phyloP scores from a whole-genome alignment of 2,888 invertebrate species.

The Leistus spinibarbis region DNA sequence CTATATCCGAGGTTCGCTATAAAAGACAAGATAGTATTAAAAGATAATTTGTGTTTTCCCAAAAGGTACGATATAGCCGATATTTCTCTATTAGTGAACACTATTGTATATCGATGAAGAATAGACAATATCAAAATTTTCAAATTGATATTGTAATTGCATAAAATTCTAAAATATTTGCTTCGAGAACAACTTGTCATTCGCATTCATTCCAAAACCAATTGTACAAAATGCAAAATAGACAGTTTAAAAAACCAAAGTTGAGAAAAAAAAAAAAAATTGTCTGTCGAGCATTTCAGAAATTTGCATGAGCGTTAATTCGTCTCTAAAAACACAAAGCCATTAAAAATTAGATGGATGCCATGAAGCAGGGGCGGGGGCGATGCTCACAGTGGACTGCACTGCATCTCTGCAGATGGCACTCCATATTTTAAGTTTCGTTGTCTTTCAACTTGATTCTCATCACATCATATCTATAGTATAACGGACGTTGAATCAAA shows the following conservation, averaged over 20 bases:
- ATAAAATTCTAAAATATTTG: neutral
- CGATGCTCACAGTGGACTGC: neutral
- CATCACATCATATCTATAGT: neutral
- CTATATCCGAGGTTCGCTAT: too few relatives aligned
- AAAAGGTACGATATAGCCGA: too few relatives aligned
- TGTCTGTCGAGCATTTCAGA: neutral
- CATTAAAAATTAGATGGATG: constrained; percentile 28
- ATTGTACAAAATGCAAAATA: neutral
- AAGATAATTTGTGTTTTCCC: too few relatives aligned
- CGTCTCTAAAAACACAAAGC: constrained; percentile 30
- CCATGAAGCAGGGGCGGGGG: constrained; percentile 21
- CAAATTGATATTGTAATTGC: neutral
- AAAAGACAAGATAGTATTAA: too few relatives aligned
- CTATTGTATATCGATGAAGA: too few relatives aligned
- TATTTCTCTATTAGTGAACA: too few relatives aligned
- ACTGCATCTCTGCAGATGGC: constrained; percentile 27
- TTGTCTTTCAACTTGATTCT: neutral
- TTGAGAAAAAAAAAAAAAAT: neutral
- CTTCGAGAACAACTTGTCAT: neutral
- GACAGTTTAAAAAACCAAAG: neutral
- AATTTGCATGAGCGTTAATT: constrained; percentile 31
- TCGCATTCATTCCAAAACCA: neutral
- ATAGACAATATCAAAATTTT: too few relatives aligned
- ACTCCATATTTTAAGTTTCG: constrained; percentile 22
- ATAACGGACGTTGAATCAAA: too few relatives aligned